Evolutionary conservation across 2,888 invertebrate species (phyloP).

Genomic region (Gasteruption jaculator): DNA sequence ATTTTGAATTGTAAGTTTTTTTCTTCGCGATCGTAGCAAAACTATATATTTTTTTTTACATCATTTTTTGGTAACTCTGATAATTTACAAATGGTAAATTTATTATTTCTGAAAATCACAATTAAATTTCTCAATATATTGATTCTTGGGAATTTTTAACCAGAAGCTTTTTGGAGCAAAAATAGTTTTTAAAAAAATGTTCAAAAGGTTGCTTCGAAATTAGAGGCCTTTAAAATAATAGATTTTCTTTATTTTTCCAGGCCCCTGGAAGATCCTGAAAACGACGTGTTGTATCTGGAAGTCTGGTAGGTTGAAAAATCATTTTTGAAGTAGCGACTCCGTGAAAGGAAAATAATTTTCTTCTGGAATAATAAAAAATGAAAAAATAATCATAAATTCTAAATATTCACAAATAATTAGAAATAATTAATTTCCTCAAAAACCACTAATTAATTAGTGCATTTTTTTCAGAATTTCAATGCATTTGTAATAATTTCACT

Average conservation of each 20-base stretch:
- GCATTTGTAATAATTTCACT: too few relatives aligned
- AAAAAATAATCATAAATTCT: neutral
- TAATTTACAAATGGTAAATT: constrained; percentile 2
- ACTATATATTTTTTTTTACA: neutral
- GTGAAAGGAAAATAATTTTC: constrained; percentile 5
- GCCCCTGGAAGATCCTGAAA: constrained; percentile 69
- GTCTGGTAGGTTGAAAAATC: constrained; percentile 62
- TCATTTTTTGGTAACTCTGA: neutral
- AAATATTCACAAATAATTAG: too few relatives aligned
- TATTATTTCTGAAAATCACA: too few relatives aligned
- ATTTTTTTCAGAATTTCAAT: too few relatives aligned
- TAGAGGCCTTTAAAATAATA: neutral
- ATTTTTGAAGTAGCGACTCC: too few relatives aligned
- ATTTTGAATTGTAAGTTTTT: constrained; percentile 84
- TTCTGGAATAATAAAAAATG: constrained; percentile 1
- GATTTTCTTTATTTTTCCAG: constrained; percentile 52
- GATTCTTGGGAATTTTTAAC: neutral
- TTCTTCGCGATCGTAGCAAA: neutral
- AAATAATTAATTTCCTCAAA: too few relatives aligned
- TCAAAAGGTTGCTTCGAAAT: neutral
- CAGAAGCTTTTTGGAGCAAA: neutral
- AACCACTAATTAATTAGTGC: too few relatives aligned
- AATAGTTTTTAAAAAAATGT: constrained; percentile 2
- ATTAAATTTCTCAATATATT: too few relatives aligned
- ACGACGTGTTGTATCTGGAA: constrained; percentile 75